These are phyloP conservation scores for Eupsittula cactorum DNA, from an alignment of 2,113 vertebrate genomes.

Conservation along the genomic window DNA sequence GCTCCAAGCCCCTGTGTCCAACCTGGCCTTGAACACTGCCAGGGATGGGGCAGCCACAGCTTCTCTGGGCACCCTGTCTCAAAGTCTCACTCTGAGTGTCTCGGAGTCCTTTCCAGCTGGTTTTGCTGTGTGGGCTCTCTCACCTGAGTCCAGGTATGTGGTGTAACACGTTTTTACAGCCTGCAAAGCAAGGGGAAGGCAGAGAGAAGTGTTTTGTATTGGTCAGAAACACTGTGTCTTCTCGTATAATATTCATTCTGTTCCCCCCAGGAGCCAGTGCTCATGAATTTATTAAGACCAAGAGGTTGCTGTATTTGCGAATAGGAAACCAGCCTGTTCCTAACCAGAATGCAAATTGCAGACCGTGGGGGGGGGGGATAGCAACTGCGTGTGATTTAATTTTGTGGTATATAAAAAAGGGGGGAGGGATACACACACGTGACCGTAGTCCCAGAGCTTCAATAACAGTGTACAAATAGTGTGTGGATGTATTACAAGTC, in stretches of 20 bases:
- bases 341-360: not conserved
- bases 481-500: not conserved
- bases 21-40: not conserved
- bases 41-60: not conserved
- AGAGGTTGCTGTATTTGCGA: not conserved
- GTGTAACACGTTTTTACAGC: not conserved
- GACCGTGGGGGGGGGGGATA: not conserved
- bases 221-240: not conserved
- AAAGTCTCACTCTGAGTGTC: not conserved
- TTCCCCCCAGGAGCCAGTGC: not conserved
- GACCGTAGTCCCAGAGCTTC: not conserved
- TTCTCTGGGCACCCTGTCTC: not conserved
- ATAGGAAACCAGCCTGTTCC: not conserved
- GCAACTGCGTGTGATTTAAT: not conserved
- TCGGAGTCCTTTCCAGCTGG: fast-evolving
- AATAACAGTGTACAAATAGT: not conserved
- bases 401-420: not conserved
- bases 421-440: not conserved
- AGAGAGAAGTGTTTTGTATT: not conserved
- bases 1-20: too few species aligned
- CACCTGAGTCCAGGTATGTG: fast-evolving
- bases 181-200: not conserved
- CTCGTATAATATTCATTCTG: not conserved
- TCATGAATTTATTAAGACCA: not conserved
- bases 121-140: not conserved